These are phyloP conservation scores for Notechis scutatus DNA, from an alignment of 2,113 vertebrate genomes.

Conservation along the genomic window DNA sequence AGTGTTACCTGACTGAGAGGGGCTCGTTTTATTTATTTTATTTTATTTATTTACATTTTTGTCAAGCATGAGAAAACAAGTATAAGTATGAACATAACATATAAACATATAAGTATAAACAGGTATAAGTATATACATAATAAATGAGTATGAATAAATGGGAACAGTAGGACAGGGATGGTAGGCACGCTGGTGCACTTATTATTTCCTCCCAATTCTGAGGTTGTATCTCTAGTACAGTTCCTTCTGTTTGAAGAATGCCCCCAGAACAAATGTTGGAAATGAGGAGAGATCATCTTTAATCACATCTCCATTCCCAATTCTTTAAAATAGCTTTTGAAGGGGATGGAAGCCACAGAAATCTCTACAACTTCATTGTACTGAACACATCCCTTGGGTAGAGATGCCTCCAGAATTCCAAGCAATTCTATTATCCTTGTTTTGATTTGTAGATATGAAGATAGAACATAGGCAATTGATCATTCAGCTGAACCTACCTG, in stretches of 20 bases:
- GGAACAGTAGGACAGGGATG: too few relatives aligned
- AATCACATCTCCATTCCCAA: not conserved
- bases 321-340: not conserved
- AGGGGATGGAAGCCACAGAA: not conserved
- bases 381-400: not conserved
- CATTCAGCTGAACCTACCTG: slow-evolving; percentile 9
- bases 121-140: too few relatives aligned
- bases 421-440: not conserved
- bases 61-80: too few relatives aligned
- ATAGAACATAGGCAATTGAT: not conserved
- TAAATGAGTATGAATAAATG: too few relatives aligned
- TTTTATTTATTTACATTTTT: too few relatives aligned
- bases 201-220: not conserved
- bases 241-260: not conserved
- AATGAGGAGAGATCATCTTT: not conserved
- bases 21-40: not conserved
- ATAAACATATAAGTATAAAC: too few relatives aligned
- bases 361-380: not conserved
- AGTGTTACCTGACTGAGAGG: not conserved
- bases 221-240: not conserved
- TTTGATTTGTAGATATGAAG: not conserved
- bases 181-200: too few relatives aligned
- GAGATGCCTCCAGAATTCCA: not conserved
- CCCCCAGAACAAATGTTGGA: not conserved
- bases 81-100: too few relatives aligned